Percentiles rank a stretch among this genome's conserved stretches.
Conservation (phyloP, 2,797 vertebrate species). For the Danio jaintianensis region DNA sequence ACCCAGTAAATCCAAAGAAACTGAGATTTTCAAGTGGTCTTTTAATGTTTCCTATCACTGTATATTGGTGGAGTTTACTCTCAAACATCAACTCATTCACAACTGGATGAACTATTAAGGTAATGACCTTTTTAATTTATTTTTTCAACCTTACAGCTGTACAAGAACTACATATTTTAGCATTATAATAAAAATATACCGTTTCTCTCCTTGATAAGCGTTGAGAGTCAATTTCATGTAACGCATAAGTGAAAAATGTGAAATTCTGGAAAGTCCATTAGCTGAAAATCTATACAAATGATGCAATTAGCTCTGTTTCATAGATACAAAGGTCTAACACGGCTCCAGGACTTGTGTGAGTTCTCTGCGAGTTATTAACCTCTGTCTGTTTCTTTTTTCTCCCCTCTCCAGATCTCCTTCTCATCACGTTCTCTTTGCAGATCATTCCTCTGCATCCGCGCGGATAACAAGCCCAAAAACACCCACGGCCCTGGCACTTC, state of each 20-base stretch:
- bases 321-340: background rate
- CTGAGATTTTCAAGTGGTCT: too few relatives aligned
- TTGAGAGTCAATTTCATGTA: background rate
- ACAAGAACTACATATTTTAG: conserved; percentile 14
- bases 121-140: conserved; percentile 40
- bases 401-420: background rate
- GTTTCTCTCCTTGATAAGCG: background rate
- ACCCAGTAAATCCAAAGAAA: too few relatives aligned
- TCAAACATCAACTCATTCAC: too few relatives aligned
- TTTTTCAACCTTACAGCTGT: conserved; percentile 8
- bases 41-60: too few relatives aligned
- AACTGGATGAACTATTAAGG: too few relatives aligned
- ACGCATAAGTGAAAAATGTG: background rate
- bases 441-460: conserved; percentile 17
- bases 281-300: conserved; percentile 31
- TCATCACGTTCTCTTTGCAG: conserved; percentile 9
- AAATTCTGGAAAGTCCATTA: conserved; percentile 23
- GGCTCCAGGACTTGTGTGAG: conserved; percentile 20
- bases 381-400: background rate
- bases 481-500: conserved; percentile 42
- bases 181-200: background rate
- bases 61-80: too few relatives aligned
- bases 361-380: conserved; percentile 35
- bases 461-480: conserved; percentile 38
- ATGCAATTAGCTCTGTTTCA: conserved; percentile 30